Evolutionary conservation across 2,888 invertebrate genomes (phyloP).

Genomic region (Hydropsyche betteni): DNA sequence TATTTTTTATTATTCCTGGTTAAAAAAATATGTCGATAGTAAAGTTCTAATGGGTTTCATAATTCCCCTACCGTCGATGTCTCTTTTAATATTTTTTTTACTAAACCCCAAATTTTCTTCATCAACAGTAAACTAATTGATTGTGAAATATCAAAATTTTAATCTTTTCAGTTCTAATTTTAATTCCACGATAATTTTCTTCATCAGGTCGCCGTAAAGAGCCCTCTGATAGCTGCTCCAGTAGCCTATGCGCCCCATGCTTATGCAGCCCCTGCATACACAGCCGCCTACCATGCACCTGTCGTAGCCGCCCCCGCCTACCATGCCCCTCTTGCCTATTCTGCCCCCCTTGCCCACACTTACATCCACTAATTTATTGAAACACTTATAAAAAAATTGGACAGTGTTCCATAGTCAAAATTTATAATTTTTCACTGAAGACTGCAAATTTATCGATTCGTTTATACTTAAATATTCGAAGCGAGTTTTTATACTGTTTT

Average conservation of each 20-base stretch:
- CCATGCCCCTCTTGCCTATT: constrained; percentile 56
- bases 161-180: not conserved
- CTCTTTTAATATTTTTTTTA: not conserved
- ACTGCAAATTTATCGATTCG: not conserved
- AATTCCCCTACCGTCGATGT: not conserved
- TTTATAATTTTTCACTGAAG: too few relatives aligned
- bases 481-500: too few relatives aligned
- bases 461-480: not conserved
- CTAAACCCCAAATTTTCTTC: not conserved
- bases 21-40: too few relatives aligned
- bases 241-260: constrained; percentile 56
- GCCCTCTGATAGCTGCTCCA: constrained; percentile 54
- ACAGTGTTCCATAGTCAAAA: too few relatives aligned
- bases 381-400: not conserved
- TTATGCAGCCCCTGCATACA: constrained; percentile 56
- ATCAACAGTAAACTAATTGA: not conserved
- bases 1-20: too few relatives aligned
- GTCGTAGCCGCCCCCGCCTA: constrained; percentile 52
- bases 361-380: constrained; percentile 45
- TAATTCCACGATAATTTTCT: constrained; percentile 13
- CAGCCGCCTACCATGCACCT: constrained; percentile 53
- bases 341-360: constrained; percentile 54
- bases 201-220: constrained; percentile 51
- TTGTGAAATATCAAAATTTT: not conserved
- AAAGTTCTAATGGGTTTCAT: not conserved